phyloP scores from a whole-genome alignment of 1,140 invertebrate species.

The Drosophila erecta region DNA sequence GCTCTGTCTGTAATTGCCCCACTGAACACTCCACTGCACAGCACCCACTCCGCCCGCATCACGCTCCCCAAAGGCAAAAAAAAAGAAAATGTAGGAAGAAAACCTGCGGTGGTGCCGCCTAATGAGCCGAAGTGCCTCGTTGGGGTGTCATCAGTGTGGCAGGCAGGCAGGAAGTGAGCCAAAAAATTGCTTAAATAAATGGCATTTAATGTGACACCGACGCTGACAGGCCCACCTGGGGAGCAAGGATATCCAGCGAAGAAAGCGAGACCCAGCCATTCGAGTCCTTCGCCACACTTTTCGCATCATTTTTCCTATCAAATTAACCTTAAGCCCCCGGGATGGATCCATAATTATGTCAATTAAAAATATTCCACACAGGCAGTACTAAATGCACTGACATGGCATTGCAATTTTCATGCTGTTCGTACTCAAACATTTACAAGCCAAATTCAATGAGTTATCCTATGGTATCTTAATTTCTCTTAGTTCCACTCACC shows the following conservation, averaged over 20 bases:
- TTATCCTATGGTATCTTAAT: no score
- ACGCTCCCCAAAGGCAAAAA: not conserved
- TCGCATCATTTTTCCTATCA: slow-evolving; percentile 11
- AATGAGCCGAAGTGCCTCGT: slow-evolving; percentile 81
- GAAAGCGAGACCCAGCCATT: not conserved
- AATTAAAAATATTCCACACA: not conserved
- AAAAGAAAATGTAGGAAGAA: no score
- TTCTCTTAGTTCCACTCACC: slow-evolving; percentile 87
- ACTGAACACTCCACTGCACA: slow-evolving; percentile 4
- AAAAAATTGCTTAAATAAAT: slow-evolving; percentile 83
- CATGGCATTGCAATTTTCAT: not conserved
- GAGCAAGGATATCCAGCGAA: slow-evolving; percentile 3
- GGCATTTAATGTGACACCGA: slow-evolving; percentile 77
- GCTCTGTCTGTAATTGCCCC: slow-evolving; percentile 74
- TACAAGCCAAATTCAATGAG: no score
- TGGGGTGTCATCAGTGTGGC: slow-evolving; percentile 76
- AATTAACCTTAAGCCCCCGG: slow-evolving; percentile 8
- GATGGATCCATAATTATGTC: slow-evolving; percentile 12
- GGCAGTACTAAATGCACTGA: not conserved
- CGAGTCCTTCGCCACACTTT: not conserved
- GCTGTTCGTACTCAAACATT: not conserved
- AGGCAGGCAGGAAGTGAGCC: slow-evolving; percentile 72
- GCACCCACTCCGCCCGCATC: no score
- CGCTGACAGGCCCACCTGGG: slow-evolving; percentile 36
- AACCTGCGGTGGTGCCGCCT: slow-evolving; percentile 48